A percentile compares a stretch with the other conserved stretches of the same genome.
Evolutionary conservation across 2,797 vertebrate genomes (phyloP).

Genomic region (Eulemur albifrons): DNA sequence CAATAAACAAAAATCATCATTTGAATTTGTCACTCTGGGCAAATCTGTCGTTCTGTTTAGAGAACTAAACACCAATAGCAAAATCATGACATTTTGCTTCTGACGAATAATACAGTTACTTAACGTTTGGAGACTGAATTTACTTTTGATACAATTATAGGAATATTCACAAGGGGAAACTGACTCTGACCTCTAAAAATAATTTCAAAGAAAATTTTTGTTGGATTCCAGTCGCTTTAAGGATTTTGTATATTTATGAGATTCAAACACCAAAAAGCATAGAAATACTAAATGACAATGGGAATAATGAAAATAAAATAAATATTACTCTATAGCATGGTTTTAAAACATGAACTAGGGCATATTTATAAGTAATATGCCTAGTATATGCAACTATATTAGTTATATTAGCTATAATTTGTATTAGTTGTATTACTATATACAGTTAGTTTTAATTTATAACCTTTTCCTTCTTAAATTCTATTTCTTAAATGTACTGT

Average conservation of each 20-base stretch:
- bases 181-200: neutral
- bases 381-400: neutral
- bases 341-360: neutral
- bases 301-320: neutral
- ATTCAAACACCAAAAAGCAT: neutral
- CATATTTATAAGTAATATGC: neutral
- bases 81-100: neutral
- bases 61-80: neutral
- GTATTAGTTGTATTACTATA: neutral
- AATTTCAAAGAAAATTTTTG: neutral
- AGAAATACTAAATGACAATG: neutral
- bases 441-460: neutral
- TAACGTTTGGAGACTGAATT: neutral
- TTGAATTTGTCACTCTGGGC: neutral
- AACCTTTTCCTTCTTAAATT: neutral
- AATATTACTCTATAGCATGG: neutral
- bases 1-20: neutral
- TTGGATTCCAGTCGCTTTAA: neutral
- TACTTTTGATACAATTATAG: neutral
- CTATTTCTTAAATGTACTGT: neutral
- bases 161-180: neutral
- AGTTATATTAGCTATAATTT: neutral
- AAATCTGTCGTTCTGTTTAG: neutral
- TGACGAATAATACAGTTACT: neutral
- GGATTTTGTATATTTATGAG: conserved; percentile 14